Conservation (phyloP, 2,888 invertebrate genomes). For the Conus canariensis region DNA sequence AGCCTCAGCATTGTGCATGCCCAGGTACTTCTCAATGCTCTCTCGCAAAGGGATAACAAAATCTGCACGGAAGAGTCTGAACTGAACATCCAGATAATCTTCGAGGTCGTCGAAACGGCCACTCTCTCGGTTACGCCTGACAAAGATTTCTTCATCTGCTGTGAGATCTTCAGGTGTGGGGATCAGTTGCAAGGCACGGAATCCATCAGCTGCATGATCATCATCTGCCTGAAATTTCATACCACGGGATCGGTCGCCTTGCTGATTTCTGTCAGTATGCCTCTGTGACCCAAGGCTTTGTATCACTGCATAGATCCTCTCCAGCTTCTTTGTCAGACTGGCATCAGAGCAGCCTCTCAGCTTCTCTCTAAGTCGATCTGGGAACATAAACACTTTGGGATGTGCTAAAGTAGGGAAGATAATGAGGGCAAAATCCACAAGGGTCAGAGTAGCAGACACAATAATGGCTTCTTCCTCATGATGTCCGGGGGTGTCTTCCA, state of each 20-base stretch:
- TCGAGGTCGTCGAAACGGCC: slow-evolving; percentile 84
- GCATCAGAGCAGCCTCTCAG: neutral
- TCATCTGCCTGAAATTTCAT: slow-evolving; percentile 35
- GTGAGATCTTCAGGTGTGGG: slow-evolving; percentile 76
- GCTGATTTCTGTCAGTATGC: neutral
- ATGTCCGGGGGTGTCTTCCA: neutral
- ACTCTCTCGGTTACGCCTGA: slow-evolving; percentile 83
- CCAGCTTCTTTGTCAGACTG: neutral
- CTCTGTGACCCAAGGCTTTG: neutral
- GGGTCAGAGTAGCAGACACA: neutral
- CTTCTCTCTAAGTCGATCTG: neutral
- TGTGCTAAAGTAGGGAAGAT: slow-evolving; percentile 27
- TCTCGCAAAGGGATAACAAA: slow-evolving; percentile 87
- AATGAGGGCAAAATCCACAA: slow-evolving; percentile 8
- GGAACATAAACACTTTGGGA: slow-evolving; percentile 31
- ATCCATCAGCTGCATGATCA: slow-evolving; percentile 79
- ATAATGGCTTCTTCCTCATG: neutral
- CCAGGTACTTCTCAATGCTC: slow-evolving; percentile 82
- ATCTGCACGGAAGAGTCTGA: slow-evolving; percentile 89
- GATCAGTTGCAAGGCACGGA: slow-evolving; percentile 74
- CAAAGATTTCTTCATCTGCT: slow-evolving; percentile 75
- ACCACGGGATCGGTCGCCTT: neutral
- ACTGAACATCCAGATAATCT: slow-evolving; percentile 89
- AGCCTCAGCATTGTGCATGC: slow-evolving; percentile 5
- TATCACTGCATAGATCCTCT: neutral